Conservation (phyloP, 2,113 vertebrate species). For the Xiphophorus hellerii region DNA sequence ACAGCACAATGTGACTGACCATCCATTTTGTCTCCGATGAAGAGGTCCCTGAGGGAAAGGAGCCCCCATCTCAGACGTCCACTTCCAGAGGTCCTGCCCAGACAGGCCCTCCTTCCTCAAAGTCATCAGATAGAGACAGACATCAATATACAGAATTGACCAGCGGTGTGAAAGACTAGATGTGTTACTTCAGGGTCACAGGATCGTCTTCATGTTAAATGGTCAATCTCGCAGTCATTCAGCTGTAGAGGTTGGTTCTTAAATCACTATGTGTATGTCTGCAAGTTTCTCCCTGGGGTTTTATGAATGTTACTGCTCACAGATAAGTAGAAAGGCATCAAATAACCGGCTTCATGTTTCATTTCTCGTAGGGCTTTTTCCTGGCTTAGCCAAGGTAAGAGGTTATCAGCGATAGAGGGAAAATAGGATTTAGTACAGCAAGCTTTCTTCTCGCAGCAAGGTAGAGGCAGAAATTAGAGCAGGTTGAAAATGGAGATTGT, state of each 20-base stretch:
- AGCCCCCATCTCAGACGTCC: neutral
- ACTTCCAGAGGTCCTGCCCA: constrained; percentile 41
- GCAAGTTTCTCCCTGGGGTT: constrained; percentile 7
- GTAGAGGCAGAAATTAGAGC: constrained; percentile 42
- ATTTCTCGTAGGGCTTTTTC: constrained; percentile 62
- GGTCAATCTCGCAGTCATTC: constrained; percentile 30
- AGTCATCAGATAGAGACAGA: constrained; percentile 39
- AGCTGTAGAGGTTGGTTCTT: constrained; percentile 42
- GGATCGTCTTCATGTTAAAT: constrained; percentile 51
- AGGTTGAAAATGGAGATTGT: constrained; percentile 35
- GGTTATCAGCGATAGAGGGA: constrained; percentile 59
- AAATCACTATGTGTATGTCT: constrained; percentile 9
- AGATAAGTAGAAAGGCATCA: constrained; percentile 57
- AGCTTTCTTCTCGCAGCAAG: constrained; percentile 44
- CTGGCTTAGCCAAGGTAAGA: constrained; percentile 60
- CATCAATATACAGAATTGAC: constrained; percentile 63
- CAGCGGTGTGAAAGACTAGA: constrained; percentile 27
- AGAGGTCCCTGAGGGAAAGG: constrained; percentile 47
- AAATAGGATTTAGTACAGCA: constrained; percentile 55
- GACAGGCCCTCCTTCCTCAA: constrained; percentile 45
- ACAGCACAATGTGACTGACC: constrained; percentile 65
- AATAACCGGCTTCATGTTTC: constrained; percentile 63
- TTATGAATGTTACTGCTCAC: constrained; percentile 45
- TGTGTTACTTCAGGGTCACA: constrained; percentile 50
- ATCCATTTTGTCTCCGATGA: constrained; percentile 59